Evolutionary conservation across 2,797 vertebrate genomes (phyloP).

Genomic region (Scolopax bukidnonensis): DNA sequence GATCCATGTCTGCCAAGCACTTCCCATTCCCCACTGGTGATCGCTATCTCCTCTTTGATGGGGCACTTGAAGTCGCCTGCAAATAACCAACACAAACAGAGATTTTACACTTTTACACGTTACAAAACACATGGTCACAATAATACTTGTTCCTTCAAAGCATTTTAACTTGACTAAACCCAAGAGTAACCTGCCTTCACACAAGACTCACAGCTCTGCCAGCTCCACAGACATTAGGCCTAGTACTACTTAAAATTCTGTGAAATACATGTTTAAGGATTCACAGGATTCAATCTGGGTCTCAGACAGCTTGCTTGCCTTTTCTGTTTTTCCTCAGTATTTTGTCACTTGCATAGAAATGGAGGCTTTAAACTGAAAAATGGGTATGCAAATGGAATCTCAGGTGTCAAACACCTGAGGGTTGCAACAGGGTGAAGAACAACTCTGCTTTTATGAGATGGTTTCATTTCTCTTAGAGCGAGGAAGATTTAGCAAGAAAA

Average conservation of each 20-base stretch:
- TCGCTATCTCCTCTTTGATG: conserved; percentile 79
- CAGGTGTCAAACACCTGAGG: background rate
- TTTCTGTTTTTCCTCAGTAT: background rate
- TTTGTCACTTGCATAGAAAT: background rate
- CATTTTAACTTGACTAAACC: background rate
- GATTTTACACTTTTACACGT: background rate
- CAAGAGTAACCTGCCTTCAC: background rate
- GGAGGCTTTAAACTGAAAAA: background rate
- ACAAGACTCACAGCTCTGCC: background rate
- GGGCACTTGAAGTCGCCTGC: conserved; percentile 83
- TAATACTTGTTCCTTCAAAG: background rate
- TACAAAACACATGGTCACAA: background rate
- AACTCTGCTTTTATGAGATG: background rate
- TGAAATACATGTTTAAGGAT: background rate
- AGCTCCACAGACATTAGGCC: background rate
- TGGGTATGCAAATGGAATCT: background rate
- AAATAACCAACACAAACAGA: conserved; percentile 12
- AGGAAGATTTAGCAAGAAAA: background rate
- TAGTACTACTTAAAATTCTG: background rate
- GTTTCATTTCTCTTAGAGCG: background rate
- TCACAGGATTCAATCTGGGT: background rate
- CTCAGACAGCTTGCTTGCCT: background rate
- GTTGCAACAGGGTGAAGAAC: background rate
- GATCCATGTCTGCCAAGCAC: conserved; percentile 85
- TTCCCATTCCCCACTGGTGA: conserved; percentile 85